Evolutionary conservation across 2,797 vertebrate species (phyloP), one percentile per base, ranked within the genome.

Genomic region (Ctenopoma multispine): DNA sequence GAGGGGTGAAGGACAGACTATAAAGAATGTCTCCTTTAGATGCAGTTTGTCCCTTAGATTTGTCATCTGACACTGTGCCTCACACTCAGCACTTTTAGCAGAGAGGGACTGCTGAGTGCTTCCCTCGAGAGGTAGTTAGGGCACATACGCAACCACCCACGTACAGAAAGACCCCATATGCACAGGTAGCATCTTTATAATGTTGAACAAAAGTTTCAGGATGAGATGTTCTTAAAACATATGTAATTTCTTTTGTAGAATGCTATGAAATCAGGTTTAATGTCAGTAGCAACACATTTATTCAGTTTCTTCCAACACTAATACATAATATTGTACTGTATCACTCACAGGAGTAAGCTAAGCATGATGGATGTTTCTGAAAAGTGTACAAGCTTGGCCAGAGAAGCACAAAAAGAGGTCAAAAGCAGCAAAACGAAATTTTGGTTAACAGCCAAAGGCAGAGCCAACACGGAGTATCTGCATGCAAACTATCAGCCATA

Each of bases 51-150:
- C 80, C 78, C 74, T 85, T 87, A 85, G 81, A 92, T 93, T 94
- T 93, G 92, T 92, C 91, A 92, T 88, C 83, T 81, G 90, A 92
- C 92, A 88, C 81, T 60, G 68, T 81, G 69, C 75, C 58, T 85
- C 88, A 86, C 81, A 88, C 87, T 94, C 92, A 93, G 92, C 94
- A 93, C 76, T 92, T 92, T 92, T 62, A 78, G 82, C 61, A 56
- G 69, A 82, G 72, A 84, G 77, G 78, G 84, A 89, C 71, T 72
- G 83, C 88, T 72, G 75, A 85, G 87, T 72, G 79, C 77, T 80
- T 75, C 79, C 74, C 82, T 71, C 13, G 43, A 85, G 86, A 85
- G 44, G 11, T 13, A 29, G 49, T 51, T 12, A 72, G 60, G 53
- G 48, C 50, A 72, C 49, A 75, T 21, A 69, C 71, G 59, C 74